These are phyloP conservation scores for Callaeas wilsoni DNA, from an alignment of 2,113 vertebrate genomes.

Conservation along the genomic window DNA sequence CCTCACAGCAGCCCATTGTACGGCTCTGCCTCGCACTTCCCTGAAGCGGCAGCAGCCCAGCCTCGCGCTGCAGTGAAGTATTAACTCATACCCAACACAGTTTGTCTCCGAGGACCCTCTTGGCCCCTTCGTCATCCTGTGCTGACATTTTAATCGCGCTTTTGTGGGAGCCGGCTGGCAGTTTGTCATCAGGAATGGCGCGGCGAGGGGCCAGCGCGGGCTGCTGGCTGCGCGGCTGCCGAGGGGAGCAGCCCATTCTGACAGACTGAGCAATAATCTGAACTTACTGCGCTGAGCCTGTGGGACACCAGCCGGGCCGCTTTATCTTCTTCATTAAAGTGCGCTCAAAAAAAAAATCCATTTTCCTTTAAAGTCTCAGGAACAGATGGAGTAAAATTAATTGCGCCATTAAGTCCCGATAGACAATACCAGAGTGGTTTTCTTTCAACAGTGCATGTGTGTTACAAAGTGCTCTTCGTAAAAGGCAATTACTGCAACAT, in stretches of 20 bases:
- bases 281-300: slow-evolving; percentile 86
- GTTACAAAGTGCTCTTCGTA: slow-evolving; percentile 90
- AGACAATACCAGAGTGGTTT: slow-evolving; percentile 92
- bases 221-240: slow-evolving; percentile 74
- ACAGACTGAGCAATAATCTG: slow-evolving; percentile 88
- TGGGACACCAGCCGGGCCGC: slow-evolving; percentile 85
- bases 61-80: slow-evolving; percentile 77
- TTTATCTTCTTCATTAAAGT: slow-evolving; percentile 99
- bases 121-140: slow-evolving; percentile 84
- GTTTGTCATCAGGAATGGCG: slow-evolving; percentile 86
- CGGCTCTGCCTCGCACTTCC: background rate
- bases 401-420: slow-evolving; percentile 93
- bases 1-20: slow-evolving; percentile 24
- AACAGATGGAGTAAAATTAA: slow-evolving; percentile 98
- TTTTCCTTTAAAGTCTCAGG: slow-evolving; percentile 96
- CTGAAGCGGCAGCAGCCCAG: slow-evolving; percentile 56
- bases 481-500: slow-evolving; percentile 92
- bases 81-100: slow-evolving; percentile 83
- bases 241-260: slow-evolving; percentile 84
- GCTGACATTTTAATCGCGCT: slow-evolving; percentile 86
- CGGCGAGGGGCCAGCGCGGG: slow-evolving; percentile 83
- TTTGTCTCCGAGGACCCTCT: slow-evolving; percentile 81
- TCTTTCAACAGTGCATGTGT: slow-evolving; percentile 89
- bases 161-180: slow-evolving; percentile 84
- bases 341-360: slow-evolving; percentile 88